Conservation (phyloP, 2,888 invertebrate genomes). For the Drosophila parthenogenetica region DNA sequence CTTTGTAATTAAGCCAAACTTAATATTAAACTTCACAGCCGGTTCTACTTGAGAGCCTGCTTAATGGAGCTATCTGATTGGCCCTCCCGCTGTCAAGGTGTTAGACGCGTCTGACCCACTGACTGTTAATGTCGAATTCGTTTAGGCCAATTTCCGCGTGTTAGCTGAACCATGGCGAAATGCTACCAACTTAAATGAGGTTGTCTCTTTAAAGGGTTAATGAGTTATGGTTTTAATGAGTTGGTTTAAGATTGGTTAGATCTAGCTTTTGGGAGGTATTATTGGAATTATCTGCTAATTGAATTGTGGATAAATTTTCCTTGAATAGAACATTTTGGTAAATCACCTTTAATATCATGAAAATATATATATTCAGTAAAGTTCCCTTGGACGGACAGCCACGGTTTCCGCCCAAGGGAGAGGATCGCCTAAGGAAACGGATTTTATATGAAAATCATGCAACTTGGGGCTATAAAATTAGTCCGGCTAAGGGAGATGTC, state of each 20-base stretch:
- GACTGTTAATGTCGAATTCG: slow-evolving; percentile 20
- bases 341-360: too few species aligned
- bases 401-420: too few species aligned
- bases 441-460: too few species aligned
- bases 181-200: slow-evolving; percentile 9
- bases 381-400: too few species aligned
- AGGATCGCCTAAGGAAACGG: too few species aligned
- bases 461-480: too few species aligned
- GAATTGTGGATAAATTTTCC: too few species aligned
- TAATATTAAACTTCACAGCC: slow-evolving; percentile 5
- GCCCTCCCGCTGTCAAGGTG: slow-evolving; percentile 34
- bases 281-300: neutral
- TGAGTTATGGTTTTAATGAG: slow-evolving; percentile 26
- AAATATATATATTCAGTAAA: too few species aligned
- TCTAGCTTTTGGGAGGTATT: neutral
- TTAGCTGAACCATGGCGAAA: slow-evolving; percentile 36
- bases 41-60: slow-evolving; percentile 50
- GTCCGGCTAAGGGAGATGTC: too few species aligned
- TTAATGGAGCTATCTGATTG: slow-evolving; percentile 51
- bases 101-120: slow-evolving; percentile 48
- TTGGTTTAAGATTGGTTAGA: neutral
- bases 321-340: too few species aligned
- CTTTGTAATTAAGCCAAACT: slow-evolving; percentile 53
- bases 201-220: slow-evolving; percentile 20
- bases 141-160: slow-evolving; percentile 6